These are phyloP conservation scores for Lota lota DNA, from an alignment of 2,113 vertebrate genomes.

Conservation along the genomic window DNA sequence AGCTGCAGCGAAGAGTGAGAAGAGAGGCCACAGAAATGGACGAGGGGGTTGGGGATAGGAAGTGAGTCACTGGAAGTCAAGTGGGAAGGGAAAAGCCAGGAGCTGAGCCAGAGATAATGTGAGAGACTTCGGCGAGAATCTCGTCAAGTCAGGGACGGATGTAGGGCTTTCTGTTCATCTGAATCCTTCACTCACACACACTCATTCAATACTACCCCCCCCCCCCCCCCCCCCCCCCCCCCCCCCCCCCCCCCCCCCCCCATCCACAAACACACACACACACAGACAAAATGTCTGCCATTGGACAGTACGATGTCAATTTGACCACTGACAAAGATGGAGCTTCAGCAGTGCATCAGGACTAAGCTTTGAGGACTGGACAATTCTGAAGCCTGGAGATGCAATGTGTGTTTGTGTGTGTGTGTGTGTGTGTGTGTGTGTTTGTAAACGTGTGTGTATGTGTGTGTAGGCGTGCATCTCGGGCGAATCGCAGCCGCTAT, in stretches of 20 bases:
- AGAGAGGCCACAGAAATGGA: conserved; percentile 1
- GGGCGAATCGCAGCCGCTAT: conserved; percentile 17
- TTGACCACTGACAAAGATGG: no score
- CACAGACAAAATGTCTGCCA: no score
- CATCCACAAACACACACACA: no score
- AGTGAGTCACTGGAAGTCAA: conserved; percentile 53
- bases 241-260: no score
- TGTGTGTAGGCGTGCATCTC: conserved; percentile 14
- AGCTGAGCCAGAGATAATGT: conserved; percentile 37
- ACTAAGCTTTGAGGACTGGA: no score
- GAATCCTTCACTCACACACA: conserved; percentile 20
- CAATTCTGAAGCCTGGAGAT: no score
- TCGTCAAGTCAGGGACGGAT: conserved; percentile 33
- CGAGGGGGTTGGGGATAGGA: conserved; percentile 12
- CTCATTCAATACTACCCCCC: conserved; percentile 4
- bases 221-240: no score
- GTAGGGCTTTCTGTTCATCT: conserved; percentile 35
- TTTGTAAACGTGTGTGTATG: background rate
- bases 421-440: conserved; percentile 1
- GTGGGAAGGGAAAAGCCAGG: conserved; percentile 38
- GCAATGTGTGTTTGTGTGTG: conserved; percentile 16
- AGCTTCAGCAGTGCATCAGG: no score
- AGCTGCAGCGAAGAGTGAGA: conserved; percentile 18
- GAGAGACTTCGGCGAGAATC: conserved; percentile 22
- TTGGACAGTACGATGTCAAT: background rate